These are phyloP conservation scores for Tenodera sinensis DNA, from an alignment of 2,888 invertebrate genomes.

Conservation along the genomic window DNA sequence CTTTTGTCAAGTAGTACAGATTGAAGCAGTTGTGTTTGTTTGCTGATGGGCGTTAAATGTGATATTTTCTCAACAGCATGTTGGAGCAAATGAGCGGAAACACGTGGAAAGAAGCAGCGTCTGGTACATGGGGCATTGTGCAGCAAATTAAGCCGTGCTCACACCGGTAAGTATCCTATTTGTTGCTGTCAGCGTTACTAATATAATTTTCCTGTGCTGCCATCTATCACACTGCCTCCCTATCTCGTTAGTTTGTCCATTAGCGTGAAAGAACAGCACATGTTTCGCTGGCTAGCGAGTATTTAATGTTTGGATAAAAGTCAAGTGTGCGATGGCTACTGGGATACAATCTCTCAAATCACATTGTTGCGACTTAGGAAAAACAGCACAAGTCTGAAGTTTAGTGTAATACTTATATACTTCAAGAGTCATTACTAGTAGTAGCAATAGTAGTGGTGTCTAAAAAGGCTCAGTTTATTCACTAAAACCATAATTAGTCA, in stretches of 20 bases:
- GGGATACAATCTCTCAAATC: no score
- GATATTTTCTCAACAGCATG: background rate
- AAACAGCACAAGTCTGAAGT: no score
- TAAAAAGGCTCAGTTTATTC: no score
- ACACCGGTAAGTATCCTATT: background rate
- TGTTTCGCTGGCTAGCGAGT: background rate
- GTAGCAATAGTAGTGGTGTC: no score
- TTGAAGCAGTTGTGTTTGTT: background rate
- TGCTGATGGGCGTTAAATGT: background rate
- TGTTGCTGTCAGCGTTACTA: background rate
- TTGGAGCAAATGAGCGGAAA: background rate
- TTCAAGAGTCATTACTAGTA: no score
- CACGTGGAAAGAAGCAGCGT: background rate
- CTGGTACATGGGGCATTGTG: background rate
- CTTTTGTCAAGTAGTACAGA: background rate
- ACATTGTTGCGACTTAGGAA: no score
- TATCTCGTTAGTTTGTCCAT: background rate
- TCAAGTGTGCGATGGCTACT: background rate
- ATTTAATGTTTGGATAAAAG: background rate
- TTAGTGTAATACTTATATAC: no score
- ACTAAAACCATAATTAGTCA: no score
- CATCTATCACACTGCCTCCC: background rate
- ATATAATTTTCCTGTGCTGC: background rate
- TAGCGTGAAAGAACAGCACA: background rate
- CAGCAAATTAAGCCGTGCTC: background rate